These are phyloP conservation scores for Allolobophora icterica DNA, from an alignment of 2,888 invertebrate genomes.

Conservation along the genomic window DNA sequence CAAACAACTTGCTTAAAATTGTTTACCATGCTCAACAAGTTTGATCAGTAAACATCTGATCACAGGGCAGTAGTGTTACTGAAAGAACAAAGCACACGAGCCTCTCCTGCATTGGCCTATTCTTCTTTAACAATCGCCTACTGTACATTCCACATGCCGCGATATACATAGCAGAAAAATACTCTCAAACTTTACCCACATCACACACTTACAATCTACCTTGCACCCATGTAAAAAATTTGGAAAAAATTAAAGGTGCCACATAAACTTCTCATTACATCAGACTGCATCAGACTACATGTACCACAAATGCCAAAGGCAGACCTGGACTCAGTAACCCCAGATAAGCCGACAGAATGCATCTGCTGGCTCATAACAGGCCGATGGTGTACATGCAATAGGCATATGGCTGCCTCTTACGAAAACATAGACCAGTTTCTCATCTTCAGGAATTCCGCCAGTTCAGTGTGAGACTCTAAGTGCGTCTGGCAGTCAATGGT, in stretches of 20 bases:
- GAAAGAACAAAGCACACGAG: neutral
- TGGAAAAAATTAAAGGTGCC: neutral
- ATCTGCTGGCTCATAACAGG: neutral
- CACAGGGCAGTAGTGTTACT: neutral
- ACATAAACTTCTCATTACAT: neutral
- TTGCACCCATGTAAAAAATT: neutral
- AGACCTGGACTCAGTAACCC: neutral
- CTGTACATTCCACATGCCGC: neutral
- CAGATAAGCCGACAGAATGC: neutral
- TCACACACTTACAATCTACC: neutral
- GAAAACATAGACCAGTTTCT: slow-evolving; percentile 8
- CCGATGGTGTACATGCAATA: neutral
- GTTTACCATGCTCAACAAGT: neutral
- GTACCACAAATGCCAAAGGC: neutral
- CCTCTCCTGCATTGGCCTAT: neutral
- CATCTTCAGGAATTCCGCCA: neutral
- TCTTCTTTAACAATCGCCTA: neutral
- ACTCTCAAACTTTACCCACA: neutral
- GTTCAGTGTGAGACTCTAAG: neutral
- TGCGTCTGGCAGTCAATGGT: neutral
- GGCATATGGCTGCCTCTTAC: neutral
- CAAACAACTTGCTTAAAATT: neutral
- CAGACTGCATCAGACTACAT: neutral
- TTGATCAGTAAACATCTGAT: neutral
- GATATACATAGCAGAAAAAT: neutral